Evolutionary conservation across 2,113 vertebrate genomes (phyloP).

Genomic region (Cygnus buccinator): DNA sequence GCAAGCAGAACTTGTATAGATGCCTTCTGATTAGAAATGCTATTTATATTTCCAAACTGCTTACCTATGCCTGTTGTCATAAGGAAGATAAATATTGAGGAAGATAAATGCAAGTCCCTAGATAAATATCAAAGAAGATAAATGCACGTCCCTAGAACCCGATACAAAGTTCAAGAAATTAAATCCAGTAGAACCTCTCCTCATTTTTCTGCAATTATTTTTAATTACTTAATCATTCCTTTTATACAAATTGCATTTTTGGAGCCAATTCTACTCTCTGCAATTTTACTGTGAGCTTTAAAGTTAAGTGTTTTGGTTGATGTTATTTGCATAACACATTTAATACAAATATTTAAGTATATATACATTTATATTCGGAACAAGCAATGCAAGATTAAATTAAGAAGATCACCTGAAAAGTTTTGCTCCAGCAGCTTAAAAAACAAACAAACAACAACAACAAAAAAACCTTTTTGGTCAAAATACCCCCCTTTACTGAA

Average conservation of each 20-base stretch:
- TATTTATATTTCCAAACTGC: background rate
- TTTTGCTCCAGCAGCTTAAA: background rate
- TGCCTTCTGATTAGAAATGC: background rate
- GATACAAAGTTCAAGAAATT: background rate
- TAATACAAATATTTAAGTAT: background rate
- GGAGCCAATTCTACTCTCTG: background rate
- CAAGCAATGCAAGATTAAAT: background rate
- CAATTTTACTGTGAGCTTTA: background rate
- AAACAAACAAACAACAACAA: background rate
- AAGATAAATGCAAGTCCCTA: background rate
- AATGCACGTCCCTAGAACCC: background rate
- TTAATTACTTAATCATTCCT: background rate
- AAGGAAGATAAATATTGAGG: background rate
- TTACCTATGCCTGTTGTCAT: background rate
- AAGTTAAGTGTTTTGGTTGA: background rate
- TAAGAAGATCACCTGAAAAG: background rate
- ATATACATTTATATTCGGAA: background rate
- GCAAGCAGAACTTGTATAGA: background rate
- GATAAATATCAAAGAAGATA: background rate
- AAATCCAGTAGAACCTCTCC: background rate
- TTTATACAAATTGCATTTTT: background rate
- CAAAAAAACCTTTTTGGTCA: background rate
- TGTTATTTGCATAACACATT: background rate
- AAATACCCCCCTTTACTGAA: background rate
- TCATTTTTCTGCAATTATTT: background rate